A percentile compares a stretch with the other conserved stretches of the same genome.
Evolutionary conservation across 2,888 invertebrate genomes (phyloP).

Genomic region (Ectemnius lituratus): DNA sequence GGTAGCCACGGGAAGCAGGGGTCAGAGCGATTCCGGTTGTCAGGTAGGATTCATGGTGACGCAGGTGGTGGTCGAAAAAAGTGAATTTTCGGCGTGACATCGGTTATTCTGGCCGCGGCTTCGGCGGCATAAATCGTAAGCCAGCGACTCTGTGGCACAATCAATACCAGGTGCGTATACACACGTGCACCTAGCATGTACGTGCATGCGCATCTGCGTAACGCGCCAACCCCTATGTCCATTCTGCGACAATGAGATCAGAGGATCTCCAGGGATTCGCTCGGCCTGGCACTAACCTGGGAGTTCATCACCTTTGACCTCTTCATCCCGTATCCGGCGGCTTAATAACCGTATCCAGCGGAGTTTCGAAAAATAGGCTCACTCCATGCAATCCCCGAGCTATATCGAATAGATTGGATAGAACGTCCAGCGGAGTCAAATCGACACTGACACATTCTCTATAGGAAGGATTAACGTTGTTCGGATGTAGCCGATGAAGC

Average conservation of each 20-base stretch:
- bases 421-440: no score
- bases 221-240: background rate
- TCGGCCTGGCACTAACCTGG: slow-evolving; percentile 24
- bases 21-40: slow-evolving; percentile 53
- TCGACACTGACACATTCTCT: no score
- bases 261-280: slow-evolving; percentile 36
- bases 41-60: slow-evolving; percentile 57
- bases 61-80: slow-evolving; percentile 56
- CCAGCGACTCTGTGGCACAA: slow-evolving; percentile 52
- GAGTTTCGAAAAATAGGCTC: slow-evolving; percentile 1
- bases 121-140: slow-evolving; percentile 64
- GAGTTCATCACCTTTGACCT: slow-evolving; percentile 34
- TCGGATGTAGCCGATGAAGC: no score
- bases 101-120: slow-evolving; percentile 63
- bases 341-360: background rate
- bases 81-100: slow-evolving; percentile 61
- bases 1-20: slow-evolving; percentile 31
- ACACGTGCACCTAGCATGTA: background rate
- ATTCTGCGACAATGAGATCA: slow-evolving; percentile 35
- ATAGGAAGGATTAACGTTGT: no score
- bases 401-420: no score
- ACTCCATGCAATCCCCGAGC: no score
- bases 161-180: slow-evolving; percentile 41
- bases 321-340: background rate
- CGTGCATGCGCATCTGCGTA: slow-evolving; percentile 10